Evolutionary conservation across 2,113 vertebrate species (phyloP).

Genomic region (Anarrhichthys ocellatus): DNA sequence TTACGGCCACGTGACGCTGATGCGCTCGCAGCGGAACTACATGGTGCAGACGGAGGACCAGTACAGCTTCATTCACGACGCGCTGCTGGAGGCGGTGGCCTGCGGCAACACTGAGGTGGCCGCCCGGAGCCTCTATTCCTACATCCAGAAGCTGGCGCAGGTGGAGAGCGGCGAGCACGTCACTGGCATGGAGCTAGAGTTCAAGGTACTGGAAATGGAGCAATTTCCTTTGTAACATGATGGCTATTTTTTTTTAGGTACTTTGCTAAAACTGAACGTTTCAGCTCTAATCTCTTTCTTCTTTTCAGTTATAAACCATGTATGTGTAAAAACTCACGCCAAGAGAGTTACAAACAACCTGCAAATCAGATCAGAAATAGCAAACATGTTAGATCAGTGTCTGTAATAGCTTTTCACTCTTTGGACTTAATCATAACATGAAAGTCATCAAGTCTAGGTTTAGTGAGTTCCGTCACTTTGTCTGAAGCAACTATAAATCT

Average conservation of each 20-base stretch:
- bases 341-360: background rate
- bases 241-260: background rate
- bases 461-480: constrained; percentile 30
- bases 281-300: background rate
- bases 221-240: background rate
- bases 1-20: constrained; percentile 97
- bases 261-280: background rate
- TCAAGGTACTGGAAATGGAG: constrained; percentile 86
- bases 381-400: background rate
- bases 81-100: constrained; percentile 96
- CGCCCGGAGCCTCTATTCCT: constrained; percentile 93
- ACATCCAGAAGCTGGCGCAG: constrained; percentile 96
- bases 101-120: constrained; percentile 97
- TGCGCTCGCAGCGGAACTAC: constrained; percentile 97
- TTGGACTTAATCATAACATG: constrained; percentile 1
- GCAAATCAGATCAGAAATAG: background rate
- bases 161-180: constrained; percentile 94
- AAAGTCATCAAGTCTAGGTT: background rate
- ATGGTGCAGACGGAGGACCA: constrained; percentile 99
- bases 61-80: constrained; percentile 99
- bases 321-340: background rate
- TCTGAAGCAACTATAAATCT: constrained; percentile 29
- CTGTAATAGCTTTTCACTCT: background rate
- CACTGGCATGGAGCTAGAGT: constrained; percentile 98
- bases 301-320: background rate